Percentiles rank a stretch among this genome's conserved stretches.
Conservation (phyloP, 2,113 vertebrate species). For the Labeo catla region DNA sequence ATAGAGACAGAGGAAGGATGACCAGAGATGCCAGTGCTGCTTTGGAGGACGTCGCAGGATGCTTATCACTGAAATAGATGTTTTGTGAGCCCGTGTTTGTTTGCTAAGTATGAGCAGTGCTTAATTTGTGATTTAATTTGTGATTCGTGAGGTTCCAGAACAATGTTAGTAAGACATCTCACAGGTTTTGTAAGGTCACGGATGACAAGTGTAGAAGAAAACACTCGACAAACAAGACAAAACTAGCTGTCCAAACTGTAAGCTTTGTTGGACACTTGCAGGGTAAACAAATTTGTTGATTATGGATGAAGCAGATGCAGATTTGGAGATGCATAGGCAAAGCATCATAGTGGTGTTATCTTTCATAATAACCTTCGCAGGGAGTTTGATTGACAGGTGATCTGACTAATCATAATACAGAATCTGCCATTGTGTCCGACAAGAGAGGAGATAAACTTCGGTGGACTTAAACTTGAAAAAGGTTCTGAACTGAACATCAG, state of each 20-base stretch:
- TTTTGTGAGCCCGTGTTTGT: not conserved
- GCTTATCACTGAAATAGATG: not conserved
- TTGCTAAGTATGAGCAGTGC: not conserved
- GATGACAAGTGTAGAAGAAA: not conserved
- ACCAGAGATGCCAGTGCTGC: not conserved
- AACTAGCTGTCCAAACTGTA: not conserved
- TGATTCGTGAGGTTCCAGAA: not conserved
- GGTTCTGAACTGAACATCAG: too few species aligned
- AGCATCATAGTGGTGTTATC: too few species aligned
- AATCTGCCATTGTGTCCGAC: too few species aligned
- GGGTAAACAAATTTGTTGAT: not conserved
- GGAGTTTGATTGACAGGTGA: too few species aligned
- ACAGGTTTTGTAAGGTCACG: not conserved
- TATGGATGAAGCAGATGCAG: not conserved
- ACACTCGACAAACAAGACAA: not conserved
- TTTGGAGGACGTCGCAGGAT: not conserved
- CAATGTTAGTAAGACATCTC: not conserved
- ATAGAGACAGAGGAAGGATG: constrained; percentile 51
- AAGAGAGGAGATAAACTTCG: too few species aligned
- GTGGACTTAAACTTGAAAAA: too few species aligned
- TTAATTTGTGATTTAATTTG: constrained; percentile 13
- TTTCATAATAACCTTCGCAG: too few species aligned
- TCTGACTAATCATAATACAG: too few species aligned
- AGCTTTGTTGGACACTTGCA: not conserved
- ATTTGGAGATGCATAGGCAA: too few species aligned